Evolutionary conservation across 2,113 vertebrate species (phyloP), one percentile per base, ranked within the genome.

Genomic region (Coregonus clupeaformis): DNA sequence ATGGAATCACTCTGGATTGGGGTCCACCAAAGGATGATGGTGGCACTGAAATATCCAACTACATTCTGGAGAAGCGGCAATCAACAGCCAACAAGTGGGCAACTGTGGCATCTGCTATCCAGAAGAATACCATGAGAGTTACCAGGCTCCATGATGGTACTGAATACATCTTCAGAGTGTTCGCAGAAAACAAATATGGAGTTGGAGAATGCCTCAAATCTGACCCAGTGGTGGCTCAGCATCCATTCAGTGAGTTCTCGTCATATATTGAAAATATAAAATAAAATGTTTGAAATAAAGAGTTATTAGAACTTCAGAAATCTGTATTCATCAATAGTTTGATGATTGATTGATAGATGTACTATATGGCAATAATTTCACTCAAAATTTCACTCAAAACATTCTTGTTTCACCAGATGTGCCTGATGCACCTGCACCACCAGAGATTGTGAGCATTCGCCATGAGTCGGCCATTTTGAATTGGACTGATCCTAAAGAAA

Each of bases 171-270:
- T 99, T 99, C 83, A 95, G 95, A 90, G 95, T 99, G 76, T 97
- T 94, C 69, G 98, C 98, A 20, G 98, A 99, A 92, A 99, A 99
- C 86, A 99, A 98, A 87, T 98, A 98, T 0, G 98, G 98, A 72
- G 90, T 99, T 74, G 97, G 98, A 62, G 96, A 98, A 87, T 94
- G 93, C 79, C 93, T 99, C 78, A 97, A 95, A 91, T 99, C 98
- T 29, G 96, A 97, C 3, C 92, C 96, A 63, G 87, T 99, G 36
- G 72, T 98, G 69, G 98, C 98, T 75, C 96, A 94, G 81, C 97
- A 99, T 94, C 98, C 98, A 80, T 99, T 99, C 88, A 93, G 98
- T 99, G 90, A 94, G 96, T 94, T 60, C 42, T 22, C 47, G 14
- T 18, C 16, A 52, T 52, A 52, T 16, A 52, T 18, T 52, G 49